phyloP scores from a whole-genome alignment of 2,888 invertebrate species.

The Acleris literana region DNA sequence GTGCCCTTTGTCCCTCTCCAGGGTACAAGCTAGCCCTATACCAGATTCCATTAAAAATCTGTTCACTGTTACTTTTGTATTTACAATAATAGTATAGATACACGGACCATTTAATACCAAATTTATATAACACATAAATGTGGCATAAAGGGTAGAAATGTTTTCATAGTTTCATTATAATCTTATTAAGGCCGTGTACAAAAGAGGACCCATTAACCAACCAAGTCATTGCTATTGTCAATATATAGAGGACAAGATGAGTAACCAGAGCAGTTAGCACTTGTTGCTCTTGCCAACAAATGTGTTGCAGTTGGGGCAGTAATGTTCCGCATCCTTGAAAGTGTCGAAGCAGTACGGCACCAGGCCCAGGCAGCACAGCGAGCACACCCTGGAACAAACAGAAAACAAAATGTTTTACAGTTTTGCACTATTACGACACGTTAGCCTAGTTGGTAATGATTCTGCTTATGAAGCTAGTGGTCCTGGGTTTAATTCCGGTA shows the following conservation, averaged over 20 bases:
- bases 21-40: no score
- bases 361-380: slow-evolving; percentile 76
- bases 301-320: slow-evolving; percentile 78
- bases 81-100: no score
- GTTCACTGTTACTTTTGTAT: no score
- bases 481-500: no score
- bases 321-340: slow-evolving; percentile 79
- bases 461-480: no score
- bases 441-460: no score
- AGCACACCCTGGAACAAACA: slow-evolving; percentile 69
- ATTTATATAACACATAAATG: slow-evolving; percentile 11
- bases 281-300: slow-evolving; percentile 77
- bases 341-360: slow-evolving; percentile 79
- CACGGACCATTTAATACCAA: slow-evolving; percentile 23
- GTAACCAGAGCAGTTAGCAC: slow-evolving; percentile 54
- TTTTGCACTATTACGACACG: not conserved
- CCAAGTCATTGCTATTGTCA: slow-evolving; percentile 31
- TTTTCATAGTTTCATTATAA: no score
- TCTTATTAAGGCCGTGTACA: no score
- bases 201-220: no score
- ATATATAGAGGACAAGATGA: slow-evolving; percentile 18
- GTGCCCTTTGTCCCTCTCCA: no score
- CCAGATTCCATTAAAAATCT: no score
- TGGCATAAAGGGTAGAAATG: not conserved
- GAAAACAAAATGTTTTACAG: not conserved